Base-by-base conservation (phyloP, 1,140 invertebrate species). In the Drosophila gunungcola region DNA sequence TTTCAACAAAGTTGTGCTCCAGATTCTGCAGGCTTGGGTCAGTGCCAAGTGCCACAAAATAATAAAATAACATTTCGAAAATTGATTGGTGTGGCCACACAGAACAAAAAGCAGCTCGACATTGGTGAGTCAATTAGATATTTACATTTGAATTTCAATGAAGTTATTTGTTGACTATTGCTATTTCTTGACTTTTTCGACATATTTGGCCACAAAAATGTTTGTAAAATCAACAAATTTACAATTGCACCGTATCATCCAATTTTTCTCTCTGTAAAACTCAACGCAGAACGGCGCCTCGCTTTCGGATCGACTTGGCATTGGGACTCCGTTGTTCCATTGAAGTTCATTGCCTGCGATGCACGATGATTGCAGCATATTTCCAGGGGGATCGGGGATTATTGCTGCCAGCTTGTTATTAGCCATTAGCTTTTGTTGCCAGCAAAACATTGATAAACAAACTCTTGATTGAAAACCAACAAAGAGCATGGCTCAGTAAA, bases 381-480 rank as follows among this genome's bases (percentile, higher is more conserved):
- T 54, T 57, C 27, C 27, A 27, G 38, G 32, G 25, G 13, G 34
- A 27, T 46, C 25, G 27, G 68, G 55, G 42, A 51, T 64, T 79
- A 63, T 63, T 58, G 73, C 55, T 53, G 60, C 55, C 51, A 34
- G 56, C 62, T 80, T 77, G 69, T 79, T 86, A 86, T 88, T 82
- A 86, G 78, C 70, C 70, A 76, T 86, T 82, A 78, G 70, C 78
- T 79, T 78, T 86, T 86, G 73, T 75, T 80, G 74, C 56, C 51
- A 68, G 74, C 83, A 82, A 51, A 63, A 76, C 63, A 82, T 82
- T 86, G 78, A 86, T 79, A 86, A 86, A 78, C 78, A 86, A 74
- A 81, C 54, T 79, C 75, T 68, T 86, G 83, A 86, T 86, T 86
- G 83, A 86, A 88, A 86, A 86, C 82, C 73, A 86, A 86, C 83